Base-by-base conservation (phyloP, 1,140 invertebrate species). In the Eubasilissa regina region DNA sequence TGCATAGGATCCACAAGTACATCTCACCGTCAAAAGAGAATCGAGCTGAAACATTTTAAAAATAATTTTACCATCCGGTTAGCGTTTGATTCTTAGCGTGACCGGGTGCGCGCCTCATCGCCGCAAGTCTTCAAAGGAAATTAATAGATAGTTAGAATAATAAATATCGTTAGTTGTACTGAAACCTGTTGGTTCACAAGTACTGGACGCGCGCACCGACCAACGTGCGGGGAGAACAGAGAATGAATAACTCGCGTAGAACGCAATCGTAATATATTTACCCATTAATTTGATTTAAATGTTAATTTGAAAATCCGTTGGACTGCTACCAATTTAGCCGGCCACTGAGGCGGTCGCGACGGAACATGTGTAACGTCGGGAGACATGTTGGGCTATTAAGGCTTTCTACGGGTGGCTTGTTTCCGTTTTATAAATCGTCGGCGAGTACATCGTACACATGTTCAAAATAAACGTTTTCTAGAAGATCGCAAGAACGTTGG, bases 201-300 rank as follows among this genome's bases (percentile, higher is more conserved):
- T 60, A 60, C 17, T 19, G 56, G 56, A 17, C 56, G 56, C 56
- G 56, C 17, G 56, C 4, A 10, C 56, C 56, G 19, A 60, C 56
- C 19, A 10, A 15, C 17, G 17, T n/a, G 17, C 13, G 21, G 70
- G 55, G n/a, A 21, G 53, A 13, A 21, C 9, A 11, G 47, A 8
- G 51, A 35, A 56, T 55, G 45, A 72, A 72, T 73, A 80, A 73
- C 75, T n/a, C 25, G 17, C 11, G 55, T 51, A 68, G 13, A 74
- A 15, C 19, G 75, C 51, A 81, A 74, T 66, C 60, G 70, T 76
- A 73, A 81, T 76, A 77, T 81, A 81, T 75, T 77, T 64, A 75
- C 56, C 75, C 66, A 74, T 81, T 81, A 81, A 78, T 81, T 81
- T 81, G 80, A 81, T 77, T 81, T 81, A 81, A 81, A 81, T 81